These are phyloP conservation scores for Spizaetus ornatus DNA, from an alignment of 2,113 vertebrate species.

Conservation along the genomic window DNA sequence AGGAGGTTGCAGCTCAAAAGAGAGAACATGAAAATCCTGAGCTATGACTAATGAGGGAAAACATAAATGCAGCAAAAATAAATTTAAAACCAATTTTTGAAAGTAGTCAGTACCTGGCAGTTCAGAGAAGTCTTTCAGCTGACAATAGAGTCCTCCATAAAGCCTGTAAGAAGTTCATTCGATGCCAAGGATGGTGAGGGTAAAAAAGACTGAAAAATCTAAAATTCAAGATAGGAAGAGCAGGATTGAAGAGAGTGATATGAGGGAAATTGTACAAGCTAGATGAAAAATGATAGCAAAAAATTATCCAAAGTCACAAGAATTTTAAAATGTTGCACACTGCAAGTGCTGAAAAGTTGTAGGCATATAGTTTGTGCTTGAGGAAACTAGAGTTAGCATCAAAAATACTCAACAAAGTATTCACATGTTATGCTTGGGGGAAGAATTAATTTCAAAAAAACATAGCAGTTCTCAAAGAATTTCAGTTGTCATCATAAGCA, in stretches of 20 bases:
- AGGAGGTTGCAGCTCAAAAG: neutral
- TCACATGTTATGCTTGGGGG: neutral
- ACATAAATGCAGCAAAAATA: conserved; percentile 1
- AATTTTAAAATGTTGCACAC: neutral
- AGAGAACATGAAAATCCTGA: neutral
- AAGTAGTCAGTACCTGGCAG: neutral
- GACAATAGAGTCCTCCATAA: neutral
- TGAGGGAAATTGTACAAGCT: neutral
- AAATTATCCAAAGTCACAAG: neutral
- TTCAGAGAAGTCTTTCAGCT: neutral
- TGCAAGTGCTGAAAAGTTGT: neutral
- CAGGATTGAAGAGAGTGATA: neutral
- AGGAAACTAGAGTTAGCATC: neutral
- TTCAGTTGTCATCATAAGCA: neutral
- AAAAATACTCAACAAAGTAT: neutral
- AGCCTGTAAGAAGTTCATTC: neutral
- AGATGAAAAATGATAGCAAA: neutral
- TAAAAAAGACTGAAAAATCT: neutral
- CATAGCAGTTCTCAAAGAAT: neutral
- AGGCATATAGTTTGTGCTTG: neutral
- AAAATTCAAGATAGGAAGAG: neutral
- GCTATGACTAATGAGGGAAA: neutral
- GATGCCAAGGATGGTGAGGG: neutral
- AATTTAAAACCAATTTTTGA: neutral
- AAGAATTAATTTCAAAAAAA: neutral